phyloP scores from a whole-genome alignment of 2,797 vertebrate genomes.

The Enteromius fasciolatus region DNA sequence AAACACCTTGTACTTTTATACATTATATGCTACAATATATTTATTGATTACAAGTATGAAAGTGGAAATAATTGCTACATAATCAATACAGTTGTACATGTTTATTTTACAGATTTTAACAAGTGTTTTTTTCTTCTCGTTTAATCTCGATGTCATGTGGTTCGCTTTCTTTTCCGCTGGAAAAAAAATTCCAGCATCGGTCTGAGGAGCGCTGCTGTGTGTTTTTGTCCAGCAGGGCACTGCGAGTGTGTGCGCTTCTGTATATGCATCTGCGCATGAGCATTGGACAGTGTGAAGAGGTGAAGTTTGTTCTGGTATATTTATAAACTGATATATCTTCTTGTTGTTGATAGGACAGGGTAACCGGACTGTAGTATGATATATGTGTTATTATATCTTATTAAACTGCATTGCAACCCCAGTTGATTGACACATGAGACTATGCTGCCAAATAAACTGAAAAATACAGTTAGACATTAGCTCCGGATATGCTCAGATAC shows the following conservation, averaged over 20 bases:
- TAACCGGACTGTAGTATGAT: slow-evolving; percentile 5
- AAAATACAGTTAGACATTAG: slow-evolving; percentile 35
- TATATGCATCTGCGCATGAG: slow-evolving; percentile 27
- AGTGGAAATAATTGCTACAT: slow-evolving; percentile 87
- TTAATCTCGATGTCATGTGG: slow-evolving; percentile 66
- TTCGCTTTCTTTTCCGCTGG: slow-evolving; percentile 72
- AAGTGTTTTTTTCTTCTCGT: slow-evolving; percentile 62
- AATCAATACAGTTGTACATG: slow-evolving; percentile 84
- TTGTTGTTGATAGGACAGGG: neutral
- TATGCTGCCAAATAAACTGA: slow-evolving; percentile 31
- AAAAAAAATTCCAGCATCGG: slow-evolving; percentile 77
- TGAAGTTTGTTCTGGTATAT: neutral
- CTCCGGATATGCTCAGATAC: slow-evolving; percentile 46
- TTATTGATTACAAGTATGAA: slow-evolving; percentile 86
- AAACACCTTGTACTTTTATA: slow-evolving; percentile 79
- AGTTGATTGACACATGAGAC: slow-evolving; percentile 29
- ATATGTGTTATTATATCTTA: slow-evolving; percentile 16
- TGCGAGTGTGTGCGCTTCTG: slow-evolving; percentile 35
- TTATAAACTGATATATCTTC: neutral
- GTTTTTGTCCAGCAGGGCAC: slow-evolving; percentile 49
- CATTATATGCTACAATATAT: slow-evolving; percentile 87
- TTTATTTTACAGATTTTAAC: slow-evolving; percentile 79
- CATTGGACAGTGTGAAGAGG: neutral
- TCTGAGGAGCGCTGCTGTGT: slow-evolving; percentile 74
- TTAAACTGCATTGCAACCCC: slow-evolving; percentile 20